These are phyloP conservation scores for Heterohyrax brucei DNA, from an alignment of 2,797 vertebrate genomes.

Conservation along the genomic window DNA sequence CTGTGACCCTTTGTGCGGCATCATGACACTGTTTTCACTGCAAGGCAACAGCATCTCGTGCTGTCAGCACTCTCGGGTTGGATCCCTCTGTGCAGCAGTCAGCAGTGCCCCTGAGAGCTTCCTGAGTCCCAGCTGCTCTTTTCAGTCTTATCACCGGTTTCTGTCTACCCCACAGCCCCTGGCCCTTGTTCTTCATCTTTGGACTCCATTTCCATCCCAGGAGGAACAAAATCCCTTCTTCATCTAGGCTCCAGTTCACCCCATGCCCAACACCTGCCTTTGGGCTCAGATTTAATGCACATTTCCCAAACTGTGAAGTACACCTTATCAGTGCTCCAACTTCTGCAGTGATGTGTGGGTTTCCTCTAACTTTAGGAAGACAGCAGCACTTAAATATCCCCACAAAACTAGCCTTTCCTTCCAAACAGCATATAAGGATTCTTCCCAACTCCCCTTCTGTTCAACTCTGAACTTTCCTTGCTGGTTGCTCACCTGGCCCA, in stretches of 20 bases:
- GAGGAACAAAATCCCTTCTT: neutral
- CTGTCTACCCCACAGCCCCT: neutral
- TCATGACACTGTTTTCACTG: neutral
- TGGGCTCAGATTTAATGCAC: no score
- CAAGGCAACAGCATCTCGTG: neutral
- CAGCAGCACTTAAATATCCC: no score
- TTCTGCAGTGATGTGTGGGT: accelerated
- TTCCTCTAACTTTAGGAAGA: neutral
- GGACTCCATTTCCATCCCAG: neutral
- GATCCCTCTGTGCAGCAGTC: neutral
- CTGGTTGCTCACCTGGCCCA: neutral
- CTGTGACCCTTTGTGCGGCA: accelerated
- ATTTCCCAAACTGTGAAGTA: neutral
- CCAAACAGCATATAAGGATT: accelerated
- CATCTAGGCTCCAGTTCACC: neutral
- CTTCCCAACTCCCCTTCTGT: neutral
- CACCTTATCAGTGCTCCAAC: neutral
- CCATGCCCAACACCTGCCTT: neutral
- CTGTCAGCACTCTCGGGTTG: neutral
- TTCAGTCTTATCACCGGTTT: no score
- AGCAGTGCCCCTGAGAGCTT: no score
- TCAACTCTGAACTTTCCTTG: neutral
- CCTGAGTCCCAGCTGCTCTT: neutral
- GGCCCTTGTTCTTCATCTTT: neutral
- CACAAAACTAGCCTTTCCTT: neutral